These are phyloP conservation scores for Istiophorus platypterus DNA, from an alignment of 2,113 vertebrate genomes.

Conservation along the genomic window DNA sequence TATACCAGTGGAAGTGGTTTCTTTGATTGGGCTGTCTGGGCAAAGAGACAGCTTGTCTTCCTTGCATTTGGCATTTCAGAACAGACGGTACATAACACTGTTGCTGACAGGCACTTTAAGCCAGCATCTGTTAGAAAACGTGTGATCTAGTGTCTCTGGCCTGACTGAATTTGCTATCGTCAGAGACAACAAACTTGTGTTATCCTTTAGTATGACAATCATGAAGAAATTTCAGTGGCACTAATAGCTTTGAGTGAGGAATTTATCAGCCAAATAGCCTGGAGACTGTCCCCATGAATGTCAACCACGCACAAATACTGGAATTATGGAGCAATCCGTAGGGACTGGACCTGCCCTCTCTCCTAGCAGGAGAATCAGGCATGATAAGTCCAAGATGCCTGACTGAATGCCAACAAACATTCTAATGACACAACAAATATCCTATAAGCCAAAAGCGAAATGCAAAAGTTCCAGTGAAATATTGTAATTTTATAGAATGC, in stretches of 20 bases:
- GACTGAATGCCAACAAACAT: constrained; percentile 13
- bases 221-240: constrained; percentile 44
- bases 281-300: constrained; percentile 33
- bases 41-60: constrained; percentile 74
- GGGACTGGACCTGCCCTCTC: constrained; percentile 10
- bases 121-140: constrained; percentile 79
- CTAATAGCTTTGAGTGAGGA: constrained; percentile 45
- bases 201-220: constrained; percentile 52
- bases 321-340: constrained; percentile 18
- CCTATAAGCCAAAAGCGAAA: too few relatives aligned
- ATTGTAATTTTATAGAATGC: constrained; percentile 2
- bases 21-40: constrained; percentile 74
- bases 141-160: constrained; percentile 70
- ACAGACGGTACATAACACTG: constrained; percentile 75
- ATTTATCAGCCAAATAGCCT: constrained; percentile 53
- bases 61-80: constrained; percentile 73
- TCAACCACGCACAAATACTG: constrained; percentile 41
- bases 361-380: constrained; percentile 7
- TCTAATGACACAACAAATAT: constrained; percentile 36
- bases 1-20: constrained; percentile 59
- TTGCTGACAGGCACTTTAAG: constrained; percentile 75
- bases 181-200: constrained; percentile 49
- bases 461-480: constrained; percentile 13
- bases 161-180: constrained; percentile 73
- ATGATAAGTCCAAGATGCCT: constrained; percentile 19